Evolutionary conservation across 2,888 invertebrate genomes (phyloP).

Genomic region (Tubulanus polymorphus): DNA sequence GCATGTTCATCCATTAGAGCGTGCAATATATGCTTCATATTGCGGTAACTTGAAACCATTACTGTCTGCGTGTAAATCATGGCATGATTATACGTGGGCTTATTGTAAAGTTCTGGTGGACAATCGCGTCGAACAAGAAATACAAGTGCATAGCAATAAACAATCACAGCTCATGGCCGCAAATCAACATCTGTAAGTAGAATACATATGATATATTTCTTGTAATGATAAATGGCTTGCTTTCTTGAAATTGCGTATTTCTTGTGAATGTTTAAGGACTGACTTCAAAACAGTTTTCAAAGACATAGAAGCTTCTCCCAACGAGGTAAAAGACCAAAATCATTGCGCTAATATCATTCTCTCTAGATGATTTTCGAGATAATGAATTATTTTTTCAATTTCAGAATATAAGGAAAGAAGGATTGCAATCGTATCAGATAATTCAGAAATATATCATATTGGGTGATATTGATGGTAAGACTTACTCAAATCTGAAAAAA

Average conservation of each 20-base stretch:
- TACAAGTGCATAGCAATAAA: slow-evolving; percentile 63
- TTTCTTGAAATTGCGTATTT: too few relatives aligned
- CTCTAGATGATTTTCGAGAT: background rate
- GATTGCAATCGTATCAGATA: slow-evolving; percentile 65
- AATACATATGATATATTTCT: too few relatives aligned
- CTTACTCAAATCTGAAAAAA: too few relatives aligned
- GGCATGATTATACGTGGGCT: slow-evolving; percentile 90
- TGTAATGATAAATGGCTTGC: too few relatives aligned
- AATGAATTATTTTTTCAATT: slow-evolving; percentile 14
- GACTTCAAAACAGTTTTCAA: slow-evolving; percentile 67
- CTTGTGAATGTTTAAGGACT: slow-evolving; percentile 57
- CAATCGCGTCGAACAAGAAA: slow-evolving; percentile 72
- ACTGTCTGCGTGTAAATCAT: slow-evolving; percentile 71
- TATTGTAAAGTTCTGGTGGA: slow-evolving; percentile 74
- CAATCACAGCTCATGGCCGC: too few relatives aligned
- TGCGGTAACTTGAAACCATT: slow-evolving; percentile 79
- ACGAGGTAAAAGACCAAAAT: slow-evolving; percentile 55
- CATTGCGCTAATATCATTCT: background rate
- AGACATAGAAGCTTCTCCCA: slow-evolving; percentile 63
- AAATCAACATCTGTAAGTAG: too few relatives aligned
- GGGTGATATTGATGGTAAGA: slow-evolving; percentile 61
- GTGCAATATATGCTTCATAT: slow-evolving; percentile 71
- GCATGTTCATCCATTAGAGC: slow-evolving; percentile 46
- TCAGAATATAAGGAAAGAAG: slow-evolving; percentile 54
- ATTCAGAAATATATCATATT: slow-evolving; percentile 83